A percentile compares a stretch with the other conserved stretches of the same genome.
Conservation (phyloP, 2,888 invertebrate genomes). For the Tenthredo amoena region DNA sequence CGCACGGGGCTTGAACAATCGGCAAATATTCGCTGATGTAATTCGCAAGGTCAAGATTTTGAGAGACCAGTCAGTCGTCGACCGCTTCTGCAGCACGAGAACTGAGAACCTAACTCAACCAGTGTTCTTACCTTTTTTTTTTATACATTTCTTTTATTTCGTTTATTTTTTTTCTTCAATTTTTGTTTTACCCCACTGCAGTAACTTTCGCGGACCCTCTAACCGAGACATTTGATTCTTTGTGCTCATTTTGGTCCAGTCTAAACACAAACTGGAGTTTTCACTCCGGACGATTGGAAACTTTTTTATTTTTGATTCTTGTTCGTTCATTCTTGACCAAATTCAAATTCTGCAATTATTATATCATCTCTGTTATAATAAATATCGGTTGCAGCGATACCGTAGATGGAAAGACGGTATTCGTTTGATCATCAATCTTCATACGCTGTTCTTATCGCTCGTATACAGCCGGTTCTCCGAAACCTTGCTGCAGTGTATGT, state of each 20-base stretch:
- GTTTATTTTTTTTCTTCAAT: neutral
- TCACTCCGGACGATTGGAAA: neutral
- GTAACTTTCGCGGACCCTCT: neutral
- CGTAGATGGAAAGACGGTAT: neutral
- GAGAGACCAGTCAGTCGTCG: neutral
- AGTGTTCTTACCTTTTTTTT: neutral
- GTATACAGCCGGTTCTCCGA: neutral
- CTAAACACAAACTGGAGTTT: neutral
- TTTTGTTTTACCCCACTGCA: neutral
- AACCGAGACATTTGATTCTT: neutral
- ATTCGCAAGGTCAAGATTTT: conserved; percentile 54
- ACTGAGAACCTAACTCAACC: neutral
- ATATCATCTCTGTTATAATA: neutral
- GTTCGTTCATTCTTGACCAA: neutral
- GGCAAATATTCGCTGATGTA: conserved; percentile 58
- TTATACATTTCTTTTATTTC: neutral
- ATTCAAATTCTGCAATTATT: neutral
- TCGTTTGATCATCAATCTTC: conserved; percentile 27
- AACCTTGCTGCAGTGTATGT: neutral
- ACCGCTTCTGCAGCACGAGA: neutral
- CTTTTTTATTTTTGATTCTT: neutral
- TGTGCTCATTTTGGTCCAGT: neutral
- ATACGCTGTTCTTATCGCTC: conserved; percentile 11
- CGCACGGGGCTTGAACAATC: conserved; percentile 18
- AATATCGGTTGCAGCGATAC: neutral